phyloP scores from a whole-genome alignment of 2,113 vertebrate species.

The Callocephalon fimbriatum region DNA sequence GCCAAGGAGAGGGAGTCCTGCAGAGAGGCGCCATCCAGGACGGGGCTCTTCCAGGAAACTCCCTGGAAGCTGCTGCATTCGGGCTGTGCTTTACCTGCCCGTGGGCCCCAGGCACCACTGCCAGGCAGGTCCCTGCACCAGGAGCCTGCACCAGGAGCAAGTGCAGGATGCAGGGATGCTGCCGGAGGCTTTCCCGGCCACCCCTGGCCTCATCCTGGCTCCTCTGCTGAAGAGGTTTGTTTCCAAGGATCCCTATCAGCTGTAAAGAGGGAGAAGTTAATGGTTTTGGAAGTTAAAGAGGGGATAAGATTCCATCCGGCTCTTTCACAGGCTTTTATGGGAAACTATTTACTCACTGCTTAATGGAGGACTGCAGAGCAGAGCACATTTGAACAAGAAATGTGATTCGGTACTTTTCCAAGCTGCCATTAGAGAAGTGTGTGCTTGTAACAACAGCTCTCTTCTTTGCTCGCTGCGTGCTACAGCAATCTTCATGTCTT shows the following conservation, averaged over 20 bases:
- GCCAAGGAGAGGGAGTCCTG: constrained; percentile 34
- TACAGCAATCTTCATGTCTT: not conserved
- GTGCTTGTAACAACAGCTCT: not conserved
- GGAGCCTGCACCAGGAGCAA: not conserved
- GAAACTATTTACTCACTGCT: not conserved
- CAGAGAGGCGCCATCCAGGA: not conserved
- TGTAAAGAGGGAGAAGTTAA: not conserved
- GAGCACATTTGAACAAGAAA: not conserved
- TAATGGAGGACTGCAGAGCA: not conserved
- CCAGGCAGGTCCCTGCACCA: not conserved
- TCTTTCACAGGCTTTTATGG: not conserved
- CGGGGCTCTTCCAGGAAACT: not conserved
- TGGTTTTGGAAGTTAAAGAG: not conserved
- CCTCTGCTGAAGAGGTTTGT: not conserved
- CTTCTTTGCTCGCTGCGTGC: not conserved
- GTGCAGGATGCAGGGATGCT: not conserved
- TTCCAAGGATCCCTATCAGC: not conserved
- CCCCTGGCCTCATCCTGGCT: not conserved
- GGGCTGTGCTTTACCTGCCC: rapidly evolving
- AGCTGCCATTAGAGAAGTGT: not conserved
- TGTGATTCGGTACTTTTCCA: not conserved
- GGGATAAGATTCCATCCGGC: not conserved
- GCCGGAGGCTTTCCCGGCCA: rapidly evolving
- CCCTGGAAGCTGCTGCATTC: rapidly evolving
- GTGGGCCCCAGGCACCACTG: rapidly evolving